A percentile compares a stretch with the other conserved stretches of the same genome.
Conservation (phyloP, 2,113 vertebrate genomes). For the Tenebrosternarchus preto region DNA sequence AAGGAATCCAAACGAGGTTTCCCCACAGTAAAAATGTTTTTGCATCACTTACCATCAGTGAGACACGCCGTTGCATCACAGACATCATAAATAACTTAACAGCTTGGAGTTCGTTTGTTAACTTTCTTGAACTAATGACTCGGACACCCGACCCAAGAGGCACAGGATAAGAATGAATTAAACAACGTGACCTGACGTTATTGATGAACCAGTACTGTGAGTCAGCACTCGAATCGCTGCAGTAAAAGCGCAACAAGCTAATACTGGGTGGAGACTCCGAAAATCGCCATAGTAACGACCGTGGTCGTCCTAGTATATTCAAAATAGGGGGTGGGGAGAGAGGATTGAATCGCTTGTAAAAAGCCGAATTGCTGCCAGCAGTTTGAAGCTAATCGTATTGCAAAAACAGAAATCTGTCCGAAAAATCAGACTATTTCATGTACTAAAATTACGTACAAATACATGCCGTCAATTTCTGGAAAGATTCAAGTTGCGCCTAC, state of each 20-base stretch:
- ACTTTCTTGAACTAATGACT: conserved; percentile 14
- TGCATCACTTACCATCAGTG: conserved; percentile 47
- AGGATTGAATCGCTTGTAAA: neutral
- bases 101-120: neutral
- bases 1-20: neutral
- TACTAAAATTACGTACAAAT: neutral
- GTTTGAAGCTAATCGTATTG: neutral
- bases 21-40: neutral
- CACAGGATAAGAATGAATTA: neutral
- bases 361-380: neutral
- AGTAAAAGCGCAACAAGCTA: neutral
- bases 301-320: conserved; percentile 46
- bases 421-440: no score
- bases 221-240: conserved; percentile 23
- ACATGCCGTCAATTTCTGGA: no score
- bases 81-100: conserved; percentile 18
- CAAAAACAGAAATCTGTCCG: neutral
- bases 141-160: neutral
- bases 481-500: no score
- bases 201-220: conserved; percentile 18
- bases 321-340: conserved; percentile 48
- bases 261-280: conserved; percentile 37
- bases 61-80: conserved; percentile 49
- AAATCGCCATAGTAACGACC: conserved; percentile 57
- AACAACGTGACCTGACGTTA: conserved; percentile 28